Base-by-base conservation (phyloP, 2,113 vertebrate species). In the Neogale vison region DNA sequence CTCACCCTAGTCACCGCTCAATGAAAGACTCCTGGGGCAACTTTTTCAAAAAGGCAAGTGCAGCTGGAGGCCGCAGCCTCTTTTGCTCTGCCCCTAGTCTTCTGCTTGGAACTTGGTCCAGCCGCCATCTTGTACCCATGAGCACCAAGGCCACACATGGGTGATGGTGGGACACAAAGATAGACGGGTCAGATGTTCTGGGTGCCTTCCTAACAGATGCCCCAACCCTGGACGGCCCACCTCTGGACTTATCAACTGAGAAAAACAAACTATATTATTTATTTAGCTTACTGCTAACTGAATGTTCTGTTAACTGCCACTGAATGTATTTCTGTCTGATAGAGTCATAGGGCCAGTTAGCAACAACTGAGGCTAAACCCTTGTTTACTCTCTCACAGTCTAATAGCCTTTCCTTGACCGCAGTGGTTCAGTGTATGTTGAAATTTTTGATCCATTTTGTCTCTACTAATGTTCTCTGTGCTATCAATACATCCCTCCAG, bases 261-360 rank as follows among this genome's bases (percentile, higher is more conserved):
- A 74, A 95, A 86, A 95, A 57, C 45, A 83, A 92, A 61, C 47
- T 79, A 47, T 77, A 36, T 72, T 85, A 10, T 94, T 93, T 65
- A 47, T 57, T 84, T 85, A 81, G 84, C 47, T 61, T 29, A 20
- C 90, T 47, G 23, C 55, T 87, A 63, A 82, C 47, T 50, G 76
- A 50, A 47, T 90, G 71, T 59, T 93, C 31, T 92, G 59, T 57
- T 93, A 55, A 84, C 50, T 59, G 83, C 36, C 50, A 11, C 61
- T 81, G 52, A 83, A 42, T 52, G 15, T 50, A 74, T 67, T 87
- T 74, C 85, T 87, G 42, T 67, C 61, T 45, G 69, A 34, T 72
- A 2, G 45, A 89, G 61, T 88, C 82, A 83, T 21, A 36, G 79
- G 65, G 45, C 39, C 8, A 21, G 45, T 95, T 74, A 77, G 52